A percentile compares a stretch with the other conserved stretches of the same genome.
Evolutionary conservation across 1,140 invertebrate genomes (phyloP).

Genomic region (Drosophila funebris): DNA sequence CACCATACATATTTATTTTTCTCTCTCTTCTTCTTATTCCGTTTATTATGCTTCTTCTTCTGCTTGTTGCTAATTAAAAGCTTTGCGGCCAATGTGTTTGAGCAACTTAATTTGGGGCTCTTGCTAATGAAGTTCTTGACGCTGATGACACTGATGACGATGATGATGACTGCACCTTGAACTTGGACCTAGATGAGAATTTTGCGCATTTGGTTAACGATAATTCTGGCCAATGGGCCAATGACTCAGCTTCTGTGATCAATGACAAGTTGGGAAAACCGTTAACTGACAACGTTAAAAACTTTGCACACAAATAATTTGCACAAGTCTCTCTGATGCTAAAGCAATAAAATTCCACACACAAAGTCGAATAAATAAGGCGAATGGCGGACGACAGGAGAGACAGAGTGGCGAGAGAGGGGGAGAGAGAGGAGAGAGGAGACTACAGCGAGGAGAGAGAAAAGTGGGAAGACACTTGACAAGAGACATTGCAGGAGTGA

Average conservation of each 20-base stretch:
- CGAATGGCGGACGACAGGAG: neutral
- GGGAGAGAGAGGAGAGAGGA: neutral
- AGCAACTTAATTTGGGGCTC: constrained; percentile 7
- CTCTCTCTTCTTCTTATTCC: neutral
- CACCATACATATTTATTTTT: constrained; percentile 1
- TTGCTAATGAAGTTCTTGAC: constrained; percentile 3
- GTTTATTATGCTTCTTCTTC: neutral
- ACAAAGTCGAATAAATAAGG: constrained; percentile 50
- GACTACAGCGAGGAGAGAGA: neutral
- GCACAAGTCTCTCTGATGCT: constrained; percentile 48
- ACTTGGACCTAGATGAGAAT: neutral
- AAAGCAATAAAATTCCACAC: constrained; percentile 64
- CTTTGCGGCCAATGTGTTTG: neutral
- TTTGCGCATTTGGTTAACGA: neutral
- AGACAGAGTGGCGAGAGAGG: neutral
- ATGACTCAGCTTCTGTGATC: constrained; percentile 35
- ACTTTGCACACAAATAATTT: constrained; percentile 67
- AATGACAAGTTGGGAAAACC: constrained; percentile 38
- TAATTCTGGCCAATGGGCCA: constrained; percentile 12
- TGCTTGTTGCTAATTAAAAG: constrained; percentile 13
- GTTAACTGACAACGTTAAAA: constrained; percentile 49
- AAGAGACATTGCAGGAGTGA: constrained; percentile 41
- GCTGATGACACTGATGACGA: neutral
- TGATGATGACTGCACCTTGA: constrained; percentile 1
- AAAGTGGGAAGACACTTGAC: neutral